Evolutionary conservation across 2,113 vertebrate genomes (phyloP).

Genomic region (Pollachius pollachius): DNA sequence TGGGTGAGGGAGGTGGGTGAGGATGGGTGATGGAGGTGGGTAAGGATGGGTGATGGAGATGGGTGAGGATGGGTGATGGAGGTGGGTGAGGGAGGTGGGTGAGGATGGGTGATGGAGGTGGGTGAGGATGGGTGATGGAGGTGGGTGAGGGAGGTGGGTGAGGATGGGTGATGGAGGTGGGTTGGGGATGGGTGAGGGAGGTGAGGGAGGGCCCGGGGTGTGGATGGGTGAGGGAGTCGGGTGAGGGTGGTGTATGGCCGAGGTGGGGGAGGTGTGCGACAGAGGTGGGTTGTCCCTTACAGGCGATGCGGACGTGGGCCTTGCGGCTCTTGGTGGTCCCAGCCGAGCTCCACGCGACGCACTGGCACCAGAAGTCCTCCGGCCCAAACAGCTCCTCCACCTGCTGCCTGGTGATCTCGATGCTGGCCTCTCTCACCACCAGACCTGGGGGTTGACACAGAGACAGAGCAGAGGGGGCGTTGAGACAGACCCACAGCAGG

Average conservation of each 20-base stretch:
- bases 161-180: too few relatives aligned
- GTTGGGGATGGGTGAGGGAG: background rate
- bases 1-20: too few relatives aligned
- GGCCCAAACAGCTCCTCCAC: constrained; percentile 96
- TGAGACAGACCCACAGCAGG: background rate
- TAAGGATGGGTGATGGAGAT: too few relatives aligned
- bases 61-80: too few relatives aligned
- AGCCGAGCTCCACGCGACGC: constrained; percentile 96
- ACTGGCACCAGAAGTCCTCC: constrained; percentile 99
- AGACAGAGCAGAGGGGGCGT: background rate
- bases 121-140: too few relatives aligned
- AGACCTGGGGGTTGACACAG: constrained; percentile 76
- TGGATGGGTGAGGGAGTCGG: background rate
- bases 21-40: too few relatives aligned
- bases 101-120: too few relatives aligned
- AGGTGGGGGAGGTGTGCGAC: background rate
- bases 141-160: background rate
- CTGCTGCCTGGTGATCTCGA: constrained; percentile 95
- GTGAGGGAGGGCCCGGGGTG: constrained; percentile 12
- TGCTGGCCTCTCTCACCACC: constrained; percentile 96
- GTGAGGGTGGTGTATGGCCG: background rate
- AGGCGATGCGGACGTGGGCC: constrained; percentile 94
- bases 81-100: too few relatives aligned
- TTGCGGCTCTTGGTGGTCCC: constrained; percentile 98
- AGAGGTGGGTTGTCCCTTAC: constrained; percentile 75